Evolutionary conservation across 2,113 vertebrate species (phyloP), one percentile per base, ranked within the genome.

Genomic region (Pantherophis guttatus): DNA sequence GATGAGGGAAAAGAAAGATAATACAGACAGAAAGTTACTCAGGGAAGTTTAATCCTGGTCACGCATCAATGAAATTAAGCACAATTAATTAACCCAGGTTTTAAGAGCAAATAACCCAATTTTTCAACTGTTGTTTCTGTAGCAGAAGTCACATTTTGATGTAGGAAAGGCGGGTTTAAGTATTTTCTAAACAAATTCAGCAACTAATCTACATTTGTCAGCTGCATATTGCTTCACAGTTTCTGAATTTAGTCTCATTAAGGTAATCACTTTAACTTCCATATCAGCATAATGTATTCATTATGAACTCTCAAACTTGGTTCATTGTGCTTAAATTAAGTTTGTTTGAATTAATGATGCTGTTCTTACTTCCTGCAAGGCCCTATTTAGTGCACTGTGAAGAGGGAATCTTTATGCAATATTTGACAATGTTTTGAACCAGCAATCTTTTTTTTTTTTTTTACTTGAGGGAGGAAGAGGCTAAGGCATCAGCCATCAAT

Each of bases 291-390:
- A 96, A 92, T 13, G 1, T 88, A 58, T 89, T 96, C 90, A 57
- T 95, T 96, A 55, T 88, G 86, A 95, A 94, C 90, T 95, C 81
- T 94, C 62, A 92, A 90, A 93, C 91, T 94, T 95, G 54, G 96
- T 96, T 95, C 95, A 94, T 91, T 96, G 95, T 96, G 90, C 93
- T 96, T 94, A 95, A 96, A 94, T 95, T 94, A 92, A 96, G 93
- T 58, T 96, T 95, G 89, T 95, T 95, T 95, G 3, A 90, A 52
- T 94, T 97, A 95, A 95, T 94, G 0, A 70, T 93, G 93, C 50
- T 91, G 54, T 92, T 94, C 94, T 7, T 62, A 91, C 94, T 88
- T 90, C 87, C 53, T 92, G 93, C 55, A 91, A 95, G 91, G 89
- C 92, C 91, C 19, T 26, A 91, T 86, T 97, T 95, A 7, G 0